These are phyloP conservation scores for Frankliniella intonsa DNA, from an alignment of 2,888 invertebrate genomes.

Conservation along the genomic window DNA sequence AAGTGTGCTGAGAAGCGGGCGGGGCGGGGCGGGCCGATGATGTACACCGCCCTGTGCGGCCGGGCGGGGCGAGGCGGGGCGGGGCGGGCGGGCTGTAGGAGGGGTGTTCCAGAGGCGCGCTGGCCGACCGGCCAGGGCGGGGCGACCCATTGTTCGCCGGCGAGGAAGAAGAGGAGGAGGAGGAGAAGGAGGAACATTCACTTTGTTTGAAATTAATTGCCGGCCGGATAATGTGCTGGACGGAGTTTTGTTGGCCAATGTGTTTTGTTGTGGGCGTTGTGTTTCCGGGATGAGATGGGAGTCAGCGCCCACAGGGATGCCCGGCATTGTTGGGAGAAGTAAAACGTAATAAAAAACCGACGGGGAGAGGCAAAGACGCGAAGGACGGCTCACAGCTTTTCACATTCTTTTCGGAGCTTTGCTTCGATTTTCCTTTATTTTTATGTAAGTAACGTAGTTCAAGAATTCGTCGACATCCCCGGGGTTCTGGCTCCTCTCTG, in stretches of 20 bases:
- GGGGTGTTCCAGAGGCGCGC: too few relatives aligned
- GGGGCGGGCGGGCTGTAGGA: too few relatives aligned
- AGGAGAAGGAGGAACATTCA: background rate
- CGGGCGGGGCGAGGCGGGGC: too few relatives aligned
- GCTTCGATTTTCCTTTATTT: background rate
- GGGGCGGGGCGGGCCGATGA: too few relatives aligned
- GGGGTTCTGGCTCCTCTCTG: too few relatives aligned
- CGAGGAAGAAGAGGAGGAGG: background rate
- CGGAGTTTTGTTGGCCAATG: slow-evolving; percentile 1
- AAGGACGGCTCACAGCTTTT: too few relatives aligned
- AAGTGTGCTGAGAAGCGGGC: background rate
- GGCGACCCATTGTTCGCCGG: background rate
- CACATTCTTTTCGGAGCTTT: too few relatives aligned
- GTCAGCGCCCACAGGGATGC: slow-evolving; percentile 34
- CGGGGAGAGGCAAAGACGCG: background rate
- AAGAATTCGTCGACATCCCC: too few relatives aligned
- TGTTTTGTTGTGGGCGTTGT: background rate
- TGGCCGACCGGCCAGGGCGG: background rate
- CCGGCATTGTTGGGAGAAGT: slow-evolving; percentile 39
- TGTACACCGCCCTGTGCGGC: too few relatives aligned
- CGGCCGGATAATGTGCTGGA: background rate
- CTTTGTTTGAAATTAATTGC: background rate
- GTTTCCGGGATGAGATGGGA: slow-evolving; percentile 10
- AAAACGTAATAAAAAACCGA: background rate
- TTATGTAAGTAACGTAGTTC: background rate